Base-by-base conservation (phyloP, 2,113 vertebrate genomes). In the Chaenocephalus aceratus region DNA sequence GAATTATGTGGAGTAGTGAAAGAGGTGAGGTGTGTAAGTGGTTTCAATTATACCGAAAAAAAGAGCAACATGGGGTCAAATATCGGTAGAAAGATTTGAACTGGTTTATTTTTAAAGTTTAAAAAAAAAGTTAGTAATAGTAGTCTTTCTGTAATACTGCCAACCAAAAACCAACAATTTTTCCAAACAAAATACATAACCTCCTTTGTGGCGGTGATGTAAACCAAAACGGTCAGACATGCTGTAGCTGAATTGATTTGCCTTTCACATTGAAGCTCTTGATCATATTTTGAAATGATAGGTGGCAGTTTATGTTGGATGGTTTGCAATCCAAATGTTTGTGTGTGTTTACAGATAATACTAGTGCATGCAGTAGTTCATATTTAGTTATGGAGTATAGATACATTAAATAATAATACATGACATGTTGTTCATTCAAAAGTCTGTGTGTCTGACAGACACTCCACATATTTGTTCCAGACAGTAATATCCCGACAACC, bases 1-100 rank as follows among this genome's bases (percentile, higher is more conserved):
- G 34, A 57, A 77, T 86, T 72, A 75, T 81, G 75, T 64, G 58
- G 61, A 71, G 75, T 52, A 80, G 52, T 58, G 45, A 62, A 72
- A 75, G 75, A 66, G 64, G 51, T 71, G 69, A 65, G 52, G 62
- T 83, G 77, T 72, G 77, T 75, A 83, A 91, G 73, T 80, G 21
- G 77, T 64, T 86, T 88, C 15, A 59, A 15, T 83, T 72, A 72
- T 81, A 15, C 48, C 56, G 61, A 59, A 67, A 73, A 80, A 78
- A 45, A 44, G 54, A 36, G 23, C 51, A 72, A 10, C 54, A 51
- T 26, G 8, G 13, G 49, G 72, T 63, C 41, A 13, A 45, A 63
- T 34, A 59, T 59, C 66, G 53, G 66, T n/a, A 56, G 13, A 5
- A 26, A 48, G 21, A 15, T 58, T 70, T 44, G 36, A 6, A 41